Evolutionary conservation across 2,797 vertebrate species (phyloP), one percentile per base, ranked within the genome.

Genomic region (Falco columbarius): DNA sequence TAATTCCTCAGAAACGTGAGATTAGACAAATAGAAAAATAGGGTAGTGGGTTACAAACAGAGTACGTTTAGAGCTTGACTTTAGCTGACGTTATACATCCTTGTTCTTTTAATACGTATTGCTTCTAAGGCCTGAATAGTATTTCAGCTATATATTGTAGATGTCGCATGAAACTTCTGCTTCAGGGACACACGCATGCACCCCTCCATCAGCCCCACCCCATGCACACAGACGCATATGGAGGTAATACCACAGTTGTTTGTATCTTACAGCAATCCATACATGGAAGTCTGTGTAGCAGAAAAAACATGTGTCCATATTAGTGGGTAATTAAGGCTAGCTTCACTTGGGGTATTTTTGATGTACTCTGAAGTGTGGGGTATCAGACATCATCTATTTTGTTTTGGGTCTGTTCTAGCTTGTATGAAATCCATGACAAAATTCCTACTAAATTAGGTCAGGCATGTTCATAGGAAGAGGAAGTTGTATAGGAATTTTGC

Each of bases 161-260:
- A 40, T 2, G 38, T 49, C 73, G 46, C 18, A 85, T 22, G 58
- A 36, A 87, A 30, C 15, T 55, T 79, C 36, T 54, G 11, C 47
- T 55, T 3, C 1, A 2, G 32, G 51, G 42, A 34, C 29, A 70
- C 4, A 20, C 1, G 9, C 14, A 54, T 6, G 38, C 9, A 55
- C 3, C 27, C 20, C 4, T 2, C 4, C 9, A 8, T 54, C 4
- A 0, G 4, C 4, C 22, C 5, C 32, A 34, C 7, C 23, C 8
- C 29, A 30, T 30, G 19, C 23, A 34, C 46, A 68, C 6, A 58
- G 46, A 56, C 0, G 12, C 0, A 6, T 44, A 34, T 9, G 34
- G 80, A 89, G 16, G 11, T 42, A 61, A 71, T 77, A 16, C 5
- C 9, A 27, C 7, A 54, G 18, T 1, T 65, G 5, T 75, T 81